These are phyloP conservation scores for Leucozona laternaria DNA, from an alignment of 2,888 invertebrate species.

Conservation along the genomic window DNA sequence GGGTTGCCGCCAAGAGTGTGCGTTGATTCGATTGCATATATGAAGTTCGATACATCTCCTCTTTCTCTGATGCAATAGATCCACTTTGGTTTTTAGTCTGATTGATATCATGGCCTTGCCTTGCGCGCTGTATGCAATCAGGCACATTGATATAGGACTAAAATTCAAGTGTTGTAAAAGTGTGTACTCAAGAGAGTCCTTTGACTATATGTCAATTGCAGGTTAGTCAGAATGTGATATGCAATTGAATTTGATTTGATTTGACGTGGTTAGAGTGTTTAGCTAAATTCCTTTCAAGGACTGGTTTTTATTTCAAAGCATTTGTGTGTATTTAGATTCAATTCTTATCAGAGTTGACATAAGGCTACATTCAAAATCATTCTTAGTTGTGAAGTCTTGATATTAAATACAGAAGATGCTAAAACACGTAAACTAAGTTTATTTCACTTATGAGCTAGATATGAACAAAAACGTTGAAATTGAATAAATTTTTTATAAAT, in stretches of 20 bases:
- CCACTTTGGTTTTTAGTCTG: slow-evolving; percentile 54
- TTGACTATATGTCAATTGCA: slow-evolving; percentile 40
- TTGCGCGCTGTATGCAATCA: slow-evolving; percentile 54
- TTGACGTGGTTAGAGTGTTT: background rate
- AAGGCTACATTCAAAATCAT: too few species aligned
- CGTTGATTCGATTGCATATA: slow-evolving; percentile 30
- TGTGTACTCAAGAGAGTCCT: slow-evolving; percentile 27
- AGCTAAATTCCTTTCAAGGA: background rate
- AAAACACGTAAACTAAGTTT: too few species aligned
- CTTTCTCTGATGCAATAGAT: slow-evolving; percentile 20
- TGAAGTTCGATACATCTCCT: slow-evolving; percentile 12
- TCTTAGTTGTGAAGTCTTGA: too few species aligned
- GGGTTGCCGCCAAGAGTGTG: slow-evolving; percentile 24
- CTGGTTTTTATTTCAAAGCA: background rate
- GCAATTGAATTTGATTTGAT: slow-evolving; percentile 11
- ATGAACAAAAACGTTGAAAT: too few species aligned
- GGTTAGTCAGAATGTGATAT: slow-evolving; percentile 34
- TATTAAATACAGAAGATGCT: too few species aligned
- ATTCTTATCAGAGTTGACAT: too few species aligned
- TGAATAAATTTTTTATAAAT: too few species aligned
- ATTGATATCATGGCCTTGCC: slow-evolving; percentile 63
- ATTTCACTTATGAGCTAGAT: too few species aligned
- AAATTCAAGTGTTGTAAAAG: slow-evolving; percentile 17
- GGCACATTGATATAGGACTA: background rate
- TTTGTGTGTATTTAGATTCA: too few species aligned